Evolutionary conservation across 2,888 invertebrate genomes (phyloP).

Genomic region (Diarsia dahlii): DNA sequence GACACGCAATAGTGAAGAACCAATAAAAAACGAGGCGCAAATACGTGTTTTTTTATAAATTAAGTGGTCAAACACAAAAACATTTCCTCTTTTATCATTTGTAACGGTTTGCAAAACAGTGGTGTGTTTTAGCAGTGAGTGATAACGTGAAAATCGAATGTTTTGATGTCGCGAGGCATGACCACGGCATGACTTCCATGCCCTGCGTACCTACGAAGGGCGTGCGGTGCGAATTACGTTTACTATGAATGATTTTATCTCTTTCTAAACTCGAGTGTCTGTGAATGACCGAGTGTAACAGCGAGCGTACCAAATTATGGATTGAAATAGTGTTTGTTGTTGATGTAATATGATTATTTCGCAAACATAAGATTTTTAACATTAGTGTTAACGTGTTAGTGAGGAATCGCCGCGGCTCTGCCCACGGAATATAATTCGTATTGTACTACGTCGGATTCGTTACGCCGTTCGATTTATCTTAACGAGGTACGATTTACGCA

Average conservation of each 20-base stretch:
- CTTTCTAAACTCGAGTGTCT: slow-evolving; percentile 90
- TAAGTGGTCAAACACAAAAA: slow-evolving; percentile 81
- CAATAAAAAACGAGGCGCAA: slow-evolving; percentile 89
- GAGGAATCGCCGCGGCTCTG: slow-evolving; percentile 75
- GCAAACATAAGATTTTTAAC: slow-evolving; percentile 81
- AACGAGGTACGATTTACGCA: slow-evolving; percentile 87
- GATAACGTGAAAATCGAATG: slow-evolving; percentile 79
- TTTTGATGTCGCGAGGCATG: slow-evolving; percentile 88
- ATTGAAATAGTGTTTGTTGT: slow-evolving; percentile 89
- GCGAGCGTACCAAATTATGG: slow-evolving; percentile 89
- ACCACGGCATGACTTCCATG: slow-evolving; percentile 90
- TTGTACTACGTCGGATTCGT: slow-evolving; percentile 81
- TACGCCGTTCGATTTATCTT: slow-evolving; percentile 82
- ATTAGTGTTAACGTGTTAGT: slow-evolving; percentile 82
- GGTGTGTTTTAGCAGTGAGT: slow-evolving; percentile 74
- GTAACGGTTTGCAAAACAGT: slow-evolving; percentile 71
- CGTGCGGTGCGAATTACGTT: slow-evolving; percentile 89
- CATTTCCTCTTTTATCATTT: slow-evolving; percentile 77
- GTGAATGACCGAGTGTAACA: slow-evolving; percentile 90
- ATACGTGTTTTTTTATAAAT: slow-evolving; percentile 85
- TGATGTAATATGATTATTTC: slow-evolving; percentile 88
- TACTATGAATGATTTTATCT: slow-evolving; percentile 91
- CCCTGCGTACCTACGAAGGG: slow-evolving; percentile 90
- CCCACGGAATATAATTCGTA: slow-evolving; percentile 79
- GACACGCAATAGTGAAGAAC: slow-evolving; percentile 89